Evolutionary conservation across 2,888 invertebrate species (phyloP), one percentile per base, ranked within the genome.

Genomic region (Serripes groenlandicus): DNA sequence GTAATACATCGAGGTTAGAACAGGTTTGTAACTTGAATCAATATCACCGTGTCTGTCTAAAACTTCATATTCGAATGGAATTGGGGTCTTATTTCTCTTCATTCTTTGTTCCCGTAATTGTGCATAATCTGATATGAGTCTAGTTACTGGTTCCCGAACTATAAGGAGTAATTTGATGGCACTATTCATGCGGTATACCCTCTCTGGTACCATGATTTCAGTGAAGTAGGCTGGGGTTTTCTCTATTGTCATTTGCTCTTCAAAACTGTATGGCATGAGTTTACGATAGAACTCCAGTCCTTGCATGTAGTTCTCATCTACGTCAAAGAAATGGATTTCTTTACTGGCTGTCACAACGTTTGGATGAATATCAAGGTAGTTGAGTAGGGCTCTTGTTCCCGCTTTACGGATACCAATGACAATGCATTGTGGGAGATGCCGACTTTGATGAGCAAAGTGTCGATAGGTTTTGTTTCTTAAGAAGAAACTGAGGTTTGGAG

Each of bases 171-270:
- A 95, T 91, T 98, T 88, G 34, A 98, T 97, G 93, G 97, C 97
- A 2, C 97, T 96, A 95, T 99, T 98, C 98, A 99, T 98, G 77
- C 97, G 97, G 90, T 97, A 96, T 69, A 99, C 98, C 86, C 99
- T 96, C 95, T 98, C 97, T 11, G 99, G 99, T 35, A 98, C 99
- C 96, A 97, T 97, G 9, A 97, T 97, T 78, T 98, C 98, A 54
- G 98, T 97, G 95, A 99, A 99, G 95, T 99, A 99, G 92, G 98
- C 98, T 11, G 99, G 99, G 91, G 98, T 98, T 95, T 99, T 99
- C 95, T 99, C 99, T 91, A 98, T 97, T 77, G 98, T 98, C 88
- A 99, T 97, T 95, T 98, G 98, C 54, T 97, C 97, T 86, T 97
- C 96, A 95, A 97, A 97, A 0, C 98, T 98, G 92, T 97, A 97